A percentile compares a stretch with the other conserved stretches of the same genome.
Evolutionary conservation across 2,888 invertebrate genomes (phyloP).

Genomic region (Tetanocera ferruginea): DNA sequence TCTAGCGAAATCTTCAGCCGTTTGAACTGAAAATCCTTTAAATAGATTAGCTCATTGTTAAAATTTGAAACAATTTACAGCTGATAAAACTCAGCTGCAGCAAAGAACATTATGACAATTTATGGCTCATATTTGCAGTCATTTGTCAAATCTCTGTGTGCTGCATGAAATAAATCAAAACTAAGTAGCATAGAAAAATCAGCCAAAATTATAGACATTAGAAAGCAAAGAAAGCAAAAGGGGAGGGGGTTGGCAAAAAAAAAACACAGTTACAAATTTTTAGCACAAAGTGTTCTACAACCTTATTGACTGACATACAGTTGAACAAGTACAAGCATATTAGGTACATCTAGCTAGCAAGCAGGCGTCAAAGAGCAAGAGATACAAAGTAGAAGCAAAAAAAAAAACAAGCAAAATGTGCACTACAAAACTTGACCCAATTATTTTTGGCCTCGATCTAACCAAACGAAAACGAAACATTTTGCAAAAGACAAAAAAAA

Average conservation of each 20-base stretch:
- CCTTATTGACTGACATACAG: background rate
- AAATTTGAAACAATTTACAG: no score
- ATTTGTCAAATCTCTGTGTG: background rate
- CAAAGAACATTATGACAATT: no score
- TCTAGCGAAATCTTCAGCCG: no score
- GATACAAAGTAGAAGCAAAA: background rate
- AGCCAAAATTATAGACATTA: background rate
- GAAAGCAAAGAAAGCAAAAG: no score
- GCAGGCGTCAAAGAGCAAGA: background rate
- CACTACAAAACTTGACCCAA: constrained; percentile 32
- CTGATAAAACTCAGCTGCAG: no score
- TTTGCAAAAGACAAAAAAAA: background rate
- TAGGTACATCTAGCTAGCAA: background rate
- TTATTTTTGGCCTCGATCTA: constrained; percentile 20
- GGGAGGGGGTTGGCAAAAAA: no score
- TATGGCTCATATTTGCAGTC: background rate
- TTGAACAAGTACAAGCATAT: background rate
- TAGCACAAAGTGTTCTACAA: background rate
- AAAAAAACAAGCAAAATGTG: constrained; percentile 5
- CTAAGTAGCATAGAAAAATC: background rate
- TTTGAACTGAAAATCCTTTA: no score
- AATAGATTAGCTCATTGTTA: no score
- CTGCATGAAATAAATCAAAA: background rate
- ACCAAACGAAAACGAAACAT: background rate
- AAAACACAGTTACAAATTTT: background rate